These are phyloP conservation scores for Stegodyphus dumicola DNA, from an alignment of 1,140 invertebrate genomes.

Conservation along the genomic window DNA sequence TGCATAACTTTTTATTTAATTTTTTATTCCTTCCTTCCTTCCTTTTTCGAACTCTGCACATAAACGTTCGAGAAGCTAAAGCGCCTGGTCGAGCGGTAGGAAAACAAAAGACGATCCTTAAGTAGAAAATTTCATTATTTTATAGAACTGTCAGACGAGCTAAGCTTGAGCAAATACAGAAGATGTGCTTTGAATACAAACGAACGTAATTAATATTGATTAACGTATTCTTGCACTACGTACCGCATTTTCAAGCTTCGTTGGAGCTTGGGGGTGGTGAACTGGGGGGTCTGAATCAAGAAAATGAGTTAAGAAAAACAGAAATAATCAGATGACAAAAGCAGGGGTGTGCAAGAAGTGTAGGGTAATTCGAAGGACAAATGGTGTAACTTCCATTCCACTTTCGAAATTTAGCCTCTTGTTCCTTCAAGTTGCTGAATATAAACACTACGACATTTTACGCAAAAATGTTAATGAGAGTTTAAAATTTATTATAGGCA, in stretches of 20 bases:
- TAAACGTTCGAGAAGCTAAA: neutral
- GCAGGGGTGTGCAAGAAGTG: constrained; percentile 21
- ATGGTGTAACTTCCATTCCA: constrained; percentile 13
- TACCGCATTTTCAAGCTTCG: constrained; percentile 19
- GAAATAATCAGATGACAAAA: constrained; percentile 59
- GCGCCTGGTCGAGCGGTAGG: neutral
- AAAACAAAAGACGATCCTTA: constrained; percentile 53
- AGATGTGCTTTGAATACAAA: constrained; percentile 57
- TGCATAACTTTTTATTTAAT: neutral
- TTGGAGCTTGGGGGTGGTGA: neutral
- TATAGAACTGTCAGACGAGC: constrained; percentile 59
- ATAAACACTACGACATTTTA: no score
- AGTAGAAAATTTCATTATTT: constrained; percentile 62
- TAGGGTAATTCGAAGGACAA: constrained; percentile 10
- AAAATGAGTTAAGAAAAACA: constrained; percentile 59
- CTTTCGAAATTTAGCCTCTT: no score
- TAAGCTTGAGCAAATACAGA: constrained; percentile 59
- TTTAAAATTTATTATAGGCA: no score
- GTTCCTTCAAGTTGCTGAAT: no score
- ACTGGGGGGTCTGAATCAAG: constrained; percentile 13
- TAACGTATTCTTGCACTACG: constrained; percentile 52
- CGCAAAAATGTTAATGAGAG: no score
- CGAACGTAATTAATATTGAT: constrained; percentile 62
- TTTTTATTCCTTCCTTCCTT: neutral
- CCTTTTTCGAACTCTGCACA: neutral